A percentile compares a stretch with the other conserved stretches of the same genome.
These are phyloP conservation scores for Rana temporaria DNA, from an alignment of 2,113 vertebrate genomes.

Conservation along the genomic window DNA sequence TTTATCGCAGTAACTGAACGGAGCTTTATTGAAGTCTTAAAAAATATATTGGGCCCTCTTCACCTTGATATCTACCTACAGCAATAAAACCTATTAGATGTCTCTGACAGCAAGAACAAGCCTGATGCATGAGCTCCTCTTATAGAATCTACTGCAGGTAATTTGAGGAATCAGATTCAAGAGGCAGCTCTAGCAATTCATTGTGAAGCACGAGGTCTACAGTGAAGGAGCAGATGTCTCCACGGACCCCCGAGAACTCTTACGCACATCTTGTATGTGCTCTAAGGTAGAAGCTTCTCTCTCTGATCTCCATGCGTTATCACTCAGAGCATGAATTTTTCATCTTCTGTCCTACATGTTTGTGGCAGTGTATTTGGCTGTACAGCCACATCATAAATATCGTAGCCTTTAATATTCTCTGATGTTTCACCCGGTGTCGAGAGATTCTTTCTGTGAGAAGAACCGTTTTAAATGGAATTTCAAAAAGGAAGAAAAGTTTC, in stretches of 20 bases:
- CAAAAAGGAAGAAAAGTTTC: not conserved
- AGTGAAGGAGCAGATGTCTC: constrained; percentile 19
- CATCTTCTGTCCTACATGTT: constrained; percentile 20
- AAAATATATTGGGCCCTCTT: not conserved
- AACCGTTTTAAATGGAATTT: not conserved
- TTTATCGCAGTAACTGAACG: not conserved
- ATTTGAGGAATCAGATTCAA: constrained; percentile 45
- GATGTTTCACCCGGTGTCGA: not conserved
- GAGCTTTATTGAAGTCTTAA: not conserved
- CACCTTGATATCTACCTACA: constrained; percentile 8
- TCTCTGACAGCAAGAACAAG: constrained; percentile 4
- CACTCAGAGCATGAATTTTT: constrained; percentile 37
- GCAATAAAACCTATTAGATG: constrained; percentile 9
- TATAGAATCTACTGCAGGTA: constrained; percentile 30
- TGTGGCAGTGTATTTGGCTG: constrained; percentile 15
- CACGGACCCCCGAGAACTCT: constrained; percentile 12
- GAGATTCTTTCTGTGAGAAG: not conserved
- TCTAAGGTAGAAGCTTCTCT: constrained; percentile 23
- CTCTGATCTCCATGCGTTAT: constrained; percentile 49
- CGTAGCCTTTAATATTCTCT: not conserved
- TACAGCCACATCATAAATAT: constrained; percentile 4
- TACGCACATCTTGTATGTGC: constrained; percentile 29
- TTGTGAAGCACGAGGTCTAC: constrained; percentile 31
- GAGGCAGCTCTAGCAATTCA: constrained; percentile 19
- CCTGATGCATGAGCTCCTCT: constrained; percentile 21